Base-by-base conservation (phyloP, 2,888 invertebrate species). In the Scaptomyza cyrtandrae region DNA sequence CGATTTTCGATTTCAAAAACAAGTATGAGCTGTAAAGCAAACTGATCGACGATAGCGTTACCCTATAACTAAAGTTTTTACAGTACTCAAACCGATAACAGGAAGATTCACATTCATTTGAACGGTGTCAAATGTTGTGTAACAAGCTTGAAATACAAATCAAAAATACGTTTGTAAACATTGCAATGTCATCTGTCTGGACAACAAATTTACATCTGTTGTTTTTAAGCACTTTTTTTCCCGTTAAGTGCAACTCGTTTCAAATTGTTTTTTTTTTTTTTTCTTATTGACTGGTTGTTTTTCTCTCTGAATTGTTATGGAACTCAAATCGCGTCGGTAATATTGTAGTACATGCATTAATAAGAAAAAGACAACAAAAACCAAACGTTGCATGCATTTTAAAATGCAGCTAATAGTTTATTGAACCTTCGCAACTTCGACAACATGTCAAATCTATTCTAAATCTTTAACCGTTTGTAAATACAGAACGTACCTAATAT, bases 371-470 rank as follows among this genome's bases (percentile, higher is more conserved):
- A n/a, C n/a, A 45, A 13, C 33, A 55, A 46, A 46, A 52, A 45
- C 13, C 43, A 48, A 56, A 61, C 46, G 58, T 43, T 44, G 24
- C 44, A 33, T 71, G 66, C 68, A 69, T 79, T 71, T 64, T 50
- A 60, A 73, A 80, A 39, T 69, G 55, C 46, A 31, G 9, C 11
- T 24, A 24, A 49, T 13, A 44, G 84, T 76, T 71, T 76, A 60
- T 80, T 80, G 72, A 86, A 76, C 84, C 39, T 33, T 27, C 24
- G n/a, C 19, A 19, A 19, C 19, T 19, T n/a, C n/a, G 56, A 45
- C 24, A 46, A 39, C 27, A 14, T 62, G 33, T n/a, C 16, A 29
- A 49, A 58, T 14, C 16, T 16, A 66, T 48, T 44, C 13, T 14
- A 37, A 33, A 59, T 72, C 41, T 27, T 37, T 27, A 37, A 9